Evolutionary conservation across 2,113 vertebrate species (phyloP).

Genomic region (Mohoua ochrocephala): DNA sequence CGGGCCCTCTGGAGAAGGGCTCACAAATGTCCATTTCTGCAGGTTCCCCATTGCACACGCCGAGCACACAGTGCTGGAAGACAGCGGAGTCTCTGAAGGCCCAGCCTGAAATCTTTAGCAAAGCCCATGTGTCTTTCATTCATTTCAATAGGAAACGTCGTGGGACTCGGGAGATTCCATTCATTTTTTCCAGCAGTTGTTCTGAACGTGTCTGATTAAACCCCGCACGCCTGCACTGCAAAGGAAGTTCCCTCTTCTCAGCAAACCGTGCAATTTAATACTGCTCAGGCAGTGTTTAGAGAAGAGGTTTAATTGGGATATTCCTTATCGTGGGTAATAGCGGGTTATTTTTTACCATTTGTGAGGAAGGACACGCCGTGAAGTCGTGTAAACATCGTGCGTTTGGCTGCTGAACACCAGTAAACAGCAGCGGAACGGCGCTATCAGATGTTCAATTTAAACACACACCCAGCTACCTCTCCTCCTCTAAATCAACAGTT

Average conservation of each 20-base stretch:
- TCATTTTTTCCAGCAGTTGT: slow-evolving; percentile 10
- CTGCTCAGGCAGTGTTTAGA: neutral
- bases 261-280: neutral
- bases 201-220: slow-evolving; percentile 21
- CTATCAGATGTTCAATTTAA: slow-evolving; percentile 45
- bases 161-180: slow-evolving; percentile 35
- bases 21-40: neutral
- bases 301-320: slow-evolving; percentile 6
- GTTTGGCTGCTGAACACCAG: neutral
- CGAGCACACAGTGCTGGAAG: neutral
- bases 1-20: neutral
- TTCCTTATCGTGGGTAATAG: neutral
- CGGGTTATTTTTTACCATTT: neutral
- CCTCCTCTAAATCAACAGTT: slow-evolving; percentile 62
- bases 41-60: neutral
- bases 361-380: neutral
- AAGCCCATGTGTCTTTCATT: slow-evolving; percentile 57
- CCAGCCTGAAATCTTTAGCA: slow-evolving; percentile 35
- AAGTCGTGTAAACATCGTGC: neutral
- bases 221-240: neutral
- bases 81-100: slow-evolving; percentile 32
- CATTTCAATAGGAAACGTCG: slow-evolving; percentile 32
- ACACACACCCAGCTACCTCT: slow-evolving; percentile 24
- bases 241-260: neutral
- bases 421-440: neutral